These are phyloP conservation scores for Osmerus mordax DNA, from an alignment of 2,113 vertebrate genomes.

Conservation along the genomic window DNA sequence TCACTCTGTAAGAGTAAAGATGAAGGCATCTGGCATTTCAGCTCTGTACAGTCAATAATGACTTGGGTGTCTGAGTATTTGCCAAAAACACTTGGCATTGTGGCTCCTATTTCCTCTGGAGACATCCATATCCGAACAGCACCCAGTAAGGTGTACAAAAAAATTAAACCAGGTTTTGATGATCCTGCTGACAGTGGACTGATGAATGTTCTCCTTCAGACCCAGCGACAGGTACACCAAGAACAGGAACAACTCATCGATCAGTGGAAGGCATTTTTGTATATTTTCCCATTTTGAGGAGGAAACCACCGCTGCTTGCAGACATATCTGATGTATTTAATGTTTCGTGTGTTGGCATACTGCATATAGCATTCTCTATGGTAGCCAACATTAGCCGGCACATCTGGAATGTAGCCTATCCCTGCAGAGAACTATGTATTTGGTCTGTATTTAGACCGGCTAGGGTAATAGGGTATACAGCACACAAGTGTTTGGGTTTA, in stretches of 20 bases:
- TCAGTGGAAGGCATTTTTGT: not conserved
- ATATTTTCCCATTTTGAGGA: too few species aligned
- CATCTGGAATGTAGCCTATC: too few species aligned
- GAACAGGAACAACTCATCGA: constrained; percentile 17
- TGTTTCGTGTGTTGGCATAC: too few species aligned
- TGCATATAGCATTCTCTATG: too few species aligned
- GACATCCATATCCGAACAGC: constrained; percentile 16
- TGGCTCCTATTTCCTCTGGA: not conserved
- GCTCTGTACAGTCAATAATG: constrained; percentile 15
- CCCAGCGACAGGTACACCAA: not conserved
- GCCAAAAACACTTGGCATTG: not conserved
- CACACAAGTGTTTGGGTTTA: too few species aligned
- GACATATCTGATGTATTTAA: too few species aligned
- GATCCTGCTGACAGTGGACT: constrained; percentile 9
- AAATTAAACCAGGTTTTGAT: not conserved
- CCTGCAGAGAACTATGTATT: too few species aligned
- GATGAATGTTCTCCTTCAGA: constrained; percentile 20
- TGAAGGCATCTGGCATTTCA: not conserved
- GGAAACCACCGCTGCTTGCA: too few species aligned
- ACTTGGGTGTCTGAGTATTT: constrained; percentile 10
- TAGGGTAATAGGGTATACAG: too few species aligned
- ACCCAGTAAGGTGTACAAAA: not conserved
- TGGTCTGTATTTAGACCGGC: too few species aligned
- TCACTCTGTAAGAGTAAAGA: constrained; percentile 8
- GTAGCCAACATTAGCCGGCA: too few species aligned